Base-by-base conservation (phyloP, 37 sponge, comb jelly and placozoan genomes). In the Beroe forskalii region DNA sequence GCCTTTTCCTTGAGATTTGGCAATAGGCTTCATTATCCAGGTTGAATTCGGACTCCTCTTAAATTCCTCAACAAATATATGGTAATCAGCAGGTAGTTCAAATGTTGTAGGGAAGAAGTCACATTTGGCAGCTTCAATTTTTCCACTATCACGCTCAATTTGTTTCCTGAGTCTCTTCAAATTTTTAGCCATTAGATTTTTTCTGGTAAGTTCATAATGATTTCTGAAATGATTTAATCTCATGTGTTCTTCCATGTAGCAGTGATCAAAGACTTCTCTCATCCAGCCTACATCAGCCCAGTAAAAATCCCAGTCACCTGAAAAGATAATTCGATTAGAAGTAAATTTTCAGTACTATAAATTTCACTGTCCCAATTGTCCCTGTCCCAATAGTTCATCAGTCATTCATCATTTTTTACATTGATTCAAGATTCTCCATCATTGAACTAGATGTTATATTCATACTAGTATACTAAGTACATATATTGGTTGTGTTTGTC, bases 21-120 rank as follows among this genome's bases (percentile, higher is more conserved):
- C 96, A 19, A 92, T 62, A 0, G 99, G 99, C 92, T 99, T 99
- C 99, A 99, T 99, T 90, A 99, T 99, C 99, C 99, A 99, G 27
- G 95, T 96, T 1, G 95, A 94, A 0, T 97, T 96, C 0, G 97
- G 97, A 28, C 94, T 83, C 32, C 91, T 92, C 91, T 99, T 99
- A 67, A 99, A 99, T 83, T 96, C 96, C 62, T 99, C 99, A 40
- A 99, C 99, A 93, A 99, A 99, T 0, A 99, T 93, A 41, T 99
- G 99, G 60, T 96, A 99, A 69, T 99, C 99, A 36, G 97, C 93
- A 9, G 99, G 99, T 0, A 99, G 94, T 89, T 99, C 99, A 91
- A 91, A 99, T 0, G 99, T 99, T 31, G 96, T 94, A 8, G 99
- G 99, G 43, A 96, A 96, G 91, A 99, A 99, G 37, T 99, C 99